Conservation (phyloP, 2,888 invertebrate species). For the Pyrocoelia pectoralis region DNA sequence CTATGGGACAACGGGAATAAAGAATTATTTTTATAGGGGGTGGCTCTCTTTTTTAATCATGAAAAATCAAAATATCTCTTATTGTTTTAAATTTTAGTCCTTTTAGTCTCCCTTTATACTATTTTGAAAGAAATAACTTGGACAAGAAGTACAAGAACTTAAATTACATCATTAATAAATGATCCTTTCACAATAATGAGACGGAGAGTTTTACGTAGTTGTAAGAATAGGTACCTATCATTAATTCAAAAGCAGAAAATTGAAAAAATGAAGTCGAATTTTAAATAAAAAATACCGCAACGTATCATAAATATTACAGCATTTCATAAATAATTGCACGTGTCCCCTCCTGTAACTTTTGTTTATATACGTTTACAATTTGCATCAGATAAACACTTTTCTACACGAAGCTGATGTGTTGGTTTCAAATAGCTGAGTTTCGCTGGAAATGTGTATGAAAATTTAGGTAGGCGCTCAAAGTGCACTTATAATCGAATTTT, state of each 20-base stretch:
- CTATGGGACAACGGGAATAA: slow-evolving; percentile 52
- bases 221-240: neutral
- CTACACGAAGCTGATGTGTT: no score
- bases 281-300: neutral
- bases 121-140: neutral
- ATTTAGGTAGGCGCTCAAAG: no score
- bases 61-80: slow-evolving; percentile 50
- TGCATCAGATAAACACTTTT: no score
- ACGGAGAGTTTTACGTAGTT: neutral
- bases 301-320: neutral
- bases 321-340: neutral
- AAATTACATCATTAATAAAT: neutral
- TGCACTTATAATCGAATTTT: no score
- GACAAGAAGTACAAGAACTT: neutral
- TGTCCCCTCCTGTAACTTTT: neutral
- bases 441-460: no score
- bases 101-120: neutral
- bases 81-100: slow-evolving; percentile 13
- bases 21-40: slow-evolving; percentile 55
- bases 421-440: no score
- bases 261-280: slow-evolving; percentile 1
- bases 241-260: neutral
- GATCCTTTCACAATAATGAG: neutral
- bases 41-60: slow-evolving; percentile 58
- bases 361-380: neutral